Base-by-base conservation (phyloP, 2,113 vertebrate genomes). In the Oncorhynchus tshawytscha region DNA sequence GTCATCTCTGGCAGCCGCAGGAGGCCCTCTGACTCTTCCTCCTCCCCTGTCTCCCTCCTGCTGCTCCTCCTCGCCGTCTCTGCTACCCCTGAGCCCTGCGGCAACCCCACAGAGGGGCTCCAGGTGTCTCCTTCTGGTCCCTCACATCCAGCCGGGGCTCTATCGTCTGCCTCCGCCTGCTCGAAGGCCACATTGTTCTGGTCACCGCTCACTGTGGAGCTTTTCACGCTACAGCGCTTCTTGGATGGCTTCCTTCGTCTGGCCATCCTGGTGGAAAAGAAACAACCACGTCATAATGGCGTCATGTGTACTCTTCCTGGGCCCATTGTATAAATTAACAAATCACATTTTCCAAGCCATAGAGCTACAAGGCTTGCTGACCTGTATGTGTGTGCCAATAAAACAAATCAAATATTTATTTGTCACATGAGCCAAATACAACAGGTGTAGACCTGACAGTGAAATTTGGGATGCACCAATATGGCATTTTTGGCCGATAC, bases 1-100 rank as follows among this genome's bases (percentile, higher is more conserved):
- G 95, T 93, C 96, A 98, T 96, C 81, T 95, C 91, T 0, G 97
- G 96, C 72, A 98, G 95, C 15, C 90, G 90, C 3, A 97, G 85
- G 0, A 81, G 73, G 7, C 82, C 75, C 0, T 77, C 89, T 0
- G 81, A 78, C 3, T 66, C 79, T 2, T 86, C 81, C 22, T 69
- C 80, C 79, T 81, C 65, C 49, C 71, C 73, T 29, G 74, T 76
- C 7, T 78, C 90, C 24, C 76, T 78, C 76, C 80, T 62, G 8
- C 34, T 59, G 4, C 71, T 90, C 86, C 87, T 81, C 65, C 80
- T 81, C 22, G 29, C 25, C 5, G 74, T 31, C 34, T 81, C 83
- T 3, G 18, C 70, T 20, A 87, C 86, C 22, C 88, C 86, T 11
- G 49, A 62, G 51, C 84, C 86, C 34, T 70, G 18, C n/a, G 71